These are phyloP conservation scores for Microcebus griseorufus DNA, from an alignment of 2,113 vertebrate species.

Conservation along the genomic window DNA sequence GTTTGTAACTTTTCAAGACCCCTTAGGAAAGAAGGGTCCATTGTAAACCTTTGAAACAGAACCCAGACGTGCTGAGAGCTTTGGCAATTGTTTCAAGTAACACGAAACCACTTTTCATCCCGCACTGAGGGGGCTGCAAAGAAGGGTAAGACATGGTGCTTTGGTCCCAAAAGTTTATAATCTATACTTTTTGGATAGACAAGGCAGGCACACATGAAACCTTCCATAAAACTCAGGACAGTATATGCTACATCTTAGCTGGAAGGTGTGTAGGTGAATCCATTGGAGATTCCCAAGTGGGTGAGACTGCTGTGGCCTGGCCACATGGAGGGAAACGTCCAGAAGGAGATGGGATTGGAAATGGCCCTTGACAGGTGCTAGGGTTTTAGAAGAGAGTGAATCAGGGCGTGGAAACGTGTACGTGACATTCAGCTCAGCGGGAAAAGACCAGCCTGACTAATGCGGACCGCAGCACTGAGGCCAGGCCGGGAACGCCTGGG, in stretches of 20 bases:
- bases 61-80: constrained; percentile 53
- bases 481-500: background rate
- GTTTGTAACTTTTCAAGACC: constrained; percentile 79
- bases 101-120: constrained; percentile 49
- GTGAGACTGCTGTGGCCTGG: background rate
- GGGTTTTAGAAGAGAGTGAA: background rate
- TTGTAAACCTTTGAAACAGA: constrained; percentile 79
- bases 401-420: background rate
- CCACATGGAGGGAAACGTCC: background rate
- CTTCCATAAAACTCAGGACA: background rate
- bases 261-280: background rate
- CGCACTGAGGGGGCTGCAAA: background rate
- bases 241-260: background rate
- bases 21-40: constrained; percentile 79
- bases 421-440: background rate
- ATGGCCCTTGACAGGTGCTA: too few species aligned
- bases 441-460: background rate
- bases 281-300: background rate
- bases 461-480: background rate
- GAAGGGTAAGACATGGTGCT: background rate
- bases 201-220: background rate
- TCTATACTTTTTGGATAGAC: constrained; percentile 1
- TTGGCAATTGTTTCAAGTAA: constrained; percentile 57
- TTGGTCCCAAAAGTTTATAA: constrained; percentile 44
- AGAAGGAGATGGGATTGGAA: background rate